Evolutionary conservation across 2,113 vertebrate species (phyloP), one percentile per base, ranked within the genome.

Genomic region (Arizona elegans): DNA sequence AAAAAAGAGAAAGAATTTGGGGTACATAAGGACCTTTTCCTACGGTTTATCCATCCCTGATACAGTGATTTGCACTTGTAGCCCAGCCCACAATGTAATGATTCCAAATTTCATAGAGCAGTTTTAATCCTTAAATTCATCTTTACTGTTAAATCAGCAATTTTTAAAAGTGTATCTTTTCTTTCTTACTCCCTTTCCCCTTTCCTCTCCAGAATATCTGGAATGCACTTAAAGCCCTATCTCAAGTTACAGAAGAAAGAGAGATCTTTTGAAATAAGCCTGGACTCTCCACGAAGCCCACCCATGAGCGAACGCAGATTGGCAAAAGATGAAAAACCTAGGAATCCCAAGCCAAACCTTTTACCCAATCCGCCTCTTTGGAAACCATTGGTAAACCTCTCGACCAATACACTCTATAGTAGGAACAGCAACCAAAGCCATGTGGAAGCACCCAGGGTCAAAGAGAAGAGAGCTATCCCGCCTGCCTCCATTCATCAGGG

Each of bases 151-250:
- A 29, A 87, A 87, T 26, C 86, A 53, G 11, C 26, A 55, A 2
- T 88, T 19, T 91, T 59, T 86, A 50, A 93, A 93, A 93, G 47
- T 19, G 17, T 50, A 23, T 29, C 38, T 52, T 8, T n/a, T 92
- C 85, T 5, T 93, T 94, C 95, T 81, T 8, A 43, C 90, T 62
- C 93, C 87, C 96, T 89, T 94, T 85, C 26, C 90, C 87, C 94
- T 86, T 95, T 92, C 95, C 94, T 95, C 87, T 91, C 3, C 88
- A 99, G 99, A 98, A 96, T 96, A 96, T 97, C 97, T 97, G 98
- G 97, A 98, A 99, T 99, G 99, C 98, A 98, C 97, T 97, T 99
- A 95, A 99, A 98, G 97, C 97, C 97, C 93, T 98, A 98, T 90
- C 98, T 98, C 91, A 98, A 98, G 95, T 94, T 98, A 93, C 98